A percentile compares a stretch with the other conserved stretches of the same genome.
These are phyloP conservation scores for Drosophila suboccidentalis DNA, from an alignment of 2,888 invertebrate species.

Conservation along the genomic window DNA sequence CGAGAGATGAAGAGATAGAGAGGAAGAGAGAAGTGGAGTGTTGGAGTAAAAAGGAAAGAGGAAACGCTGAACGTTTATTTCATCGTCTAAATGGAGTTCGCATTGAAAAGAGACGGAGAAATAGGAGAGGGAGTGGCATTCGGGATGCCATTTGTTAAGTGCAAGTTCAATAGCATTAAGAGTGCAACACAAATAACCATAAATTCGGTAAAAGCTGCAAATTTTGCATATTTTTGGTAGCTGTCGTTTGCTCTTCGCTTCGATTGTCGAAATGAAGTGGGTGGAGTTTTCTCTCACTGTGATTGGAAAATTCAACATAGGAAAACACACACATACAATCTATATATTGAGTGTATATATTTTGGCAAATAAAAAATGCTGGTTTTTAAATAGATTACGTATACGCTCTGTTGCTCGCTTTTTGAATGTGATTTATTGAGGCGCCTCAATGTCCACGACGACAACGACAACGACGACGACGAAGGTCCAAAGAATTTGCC, in stretches of 20 bases:
- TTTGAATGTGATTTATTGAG: conserved; percentile 69
- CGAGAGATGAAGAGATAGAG: neutral
- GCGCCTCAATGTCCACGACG: conserved; percentile 66
- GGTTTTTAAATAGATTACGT: conserved; percentile 75
- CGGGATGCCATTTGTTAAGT: conserved; percentile 78
- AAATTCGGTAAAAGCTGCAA: conserved; percentile 79
- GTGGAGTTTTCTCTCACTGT: conserved; percentile 28
- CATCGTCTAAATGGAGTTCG: conserved; percentile 77
- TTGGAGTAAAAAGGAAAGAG: conserved; percentile 2
- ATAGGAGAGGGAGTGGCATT: neutral
- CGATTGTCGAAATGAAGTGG: conserved; percentile 60
- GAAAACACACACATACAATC: conserved; percentile 16
- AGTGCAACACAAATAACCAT: conserved; percentile 81
- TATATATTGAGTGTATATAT: conserved; percentile 17
- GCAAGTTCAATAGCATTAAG: conserved; percentile 81
- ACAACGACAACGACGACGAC: conserved; percentile 1
- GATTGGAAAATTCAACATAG: conserved; percentile 58
- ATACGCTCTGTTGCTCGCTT: conserved; percentile 54
- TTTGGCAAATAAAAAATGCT: conserved; percentile 31
- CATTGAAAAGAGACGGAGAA: conserved; percentile 6
- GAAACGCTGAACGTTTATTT: conserved; percentile 66
- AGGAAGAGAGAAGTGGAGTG: neutral
- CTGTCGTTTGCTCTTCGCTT: conserved; percentile 27
- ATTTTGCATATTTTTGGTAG: conserved; percentile 74
- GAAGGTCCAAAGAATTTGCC: conserved; percentile 59